Evolutionary conservation across 2,113 vertebrate genomes (phyloP), one percentile per base, ranked within the genome.

Genomic region (Heloderma charlesbogerti): DNA sequence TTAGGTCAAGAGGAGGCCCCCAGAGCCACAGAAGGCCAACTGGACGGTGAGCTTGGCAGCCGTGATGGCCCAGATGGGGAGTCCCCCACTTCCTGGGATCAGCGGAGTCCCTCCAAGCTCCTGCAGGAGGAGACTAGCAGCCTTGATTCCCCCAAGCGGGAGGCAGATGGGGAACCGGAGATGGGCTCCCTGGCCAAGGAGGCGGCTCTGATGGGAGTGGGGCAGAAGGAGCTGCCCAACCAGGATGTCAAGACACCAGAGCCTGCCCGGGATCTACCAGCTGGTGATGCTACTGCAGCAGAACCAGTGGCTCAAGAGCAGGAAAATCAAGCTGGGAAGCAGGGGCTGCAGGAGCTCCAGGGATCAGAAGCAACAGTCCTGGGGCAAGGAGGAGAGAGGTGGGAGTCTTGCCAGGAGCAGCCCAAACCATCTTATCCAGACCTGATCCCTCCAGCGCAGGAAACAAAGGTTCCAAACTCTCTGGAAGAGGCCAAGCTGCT

Each of bases 51-150:
- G 0, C 90, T 86, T 86, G 89, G 84, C 45, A 79, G 84, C 74
- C 84, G 60, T 40, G 74, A 90, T 40, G 89, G 74, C 45, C 89
- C 89, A 16, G 89, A 86, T 10, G 89, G 89, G 15, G 60, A 54
- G 27, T 86, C 84, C 6, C 84, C 84, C 43, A 86, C 89, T 25
- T 86, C 34, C n/a, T 48, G n/a, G 29, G 74, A 90, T 27, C 45
- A 57, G 29, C 45, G 57, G 2, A 79, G 29, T 25, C n/a, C 84
- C 48, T 60, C 89, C 34, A 40, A 22, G 27, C 15, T 16, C 9
- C 29, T 60, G 10, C 45, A n/a, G 74, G 63, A 22, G 12, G 75
- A 71, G 74, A 57, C 60, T 29, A 25, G 63, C n/a, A 69, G 31
- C 51, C 54, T 82, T 34, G 67, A 82, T 74, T 87, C 51, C 20